Conservation (phyloP, 2,888 invertebrate genomes). For the Candidula unifasciata region DNA sequence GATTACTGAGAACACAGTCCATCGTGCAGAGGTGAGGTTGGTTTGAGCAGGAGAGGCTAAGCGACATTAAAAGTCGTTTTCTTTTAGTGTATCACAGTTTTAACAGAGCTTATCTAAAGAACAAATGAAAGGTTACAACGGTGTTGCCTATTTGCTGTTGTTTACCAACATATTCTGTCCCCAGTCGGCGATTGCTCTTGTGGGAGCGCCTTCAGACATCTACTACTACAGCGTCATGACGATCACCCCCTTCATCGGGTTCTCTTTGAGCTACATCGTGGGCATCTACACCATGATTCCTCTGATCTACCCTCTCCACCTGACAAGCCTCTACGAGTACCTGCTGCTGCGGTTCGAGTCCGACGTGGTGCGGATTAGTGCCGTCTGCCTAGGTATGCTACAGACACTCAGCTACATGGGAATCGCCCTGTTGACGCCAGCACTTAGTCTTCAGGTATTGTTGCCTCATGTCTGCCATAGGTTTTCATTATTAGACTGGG, state of each 20-base stretch:
- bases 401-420: slow-evolving; percentile 63
- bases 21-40: no score
- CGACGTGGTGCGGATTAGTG: slow-evolving; percentile 56
- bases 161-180: neutral
- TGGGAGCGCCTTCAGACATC: slow-evolving; percentile 62
- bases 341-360: slow-evolving; percentile 61
- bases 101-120: no score
- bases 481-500: no score
- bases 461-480: no score
- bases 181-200: slow-evolving; percentile 64
- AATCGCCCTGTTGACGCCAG: slow-evolving; percentile 60
- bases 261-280: slow-evolving; percentile 52
- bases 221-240: slow-evolving; percentile 60
- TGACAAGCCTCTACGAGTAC: slow-evolving; percentile 67
- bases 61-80: no score
- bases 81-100: no score
- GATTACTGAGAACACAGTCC: no score
- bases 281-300: slow-evolving; percentile 58
- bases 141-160: neutral
- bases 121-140: no score
- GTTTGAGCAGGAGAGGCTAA: no score
- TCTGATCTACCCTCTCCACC: slow-evolving; percentile 60
- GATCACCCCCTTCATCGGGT: slow-evolving; percentile 53
- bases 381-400: slow-evolving; percentile 60
- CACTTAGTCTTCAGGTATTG: slow-evolving; percentile 61